Evolutionary conservation across 2,113 vertebrate genomes (phyloP).

Genomic region (Scytalopus superciliaris): DNA sequence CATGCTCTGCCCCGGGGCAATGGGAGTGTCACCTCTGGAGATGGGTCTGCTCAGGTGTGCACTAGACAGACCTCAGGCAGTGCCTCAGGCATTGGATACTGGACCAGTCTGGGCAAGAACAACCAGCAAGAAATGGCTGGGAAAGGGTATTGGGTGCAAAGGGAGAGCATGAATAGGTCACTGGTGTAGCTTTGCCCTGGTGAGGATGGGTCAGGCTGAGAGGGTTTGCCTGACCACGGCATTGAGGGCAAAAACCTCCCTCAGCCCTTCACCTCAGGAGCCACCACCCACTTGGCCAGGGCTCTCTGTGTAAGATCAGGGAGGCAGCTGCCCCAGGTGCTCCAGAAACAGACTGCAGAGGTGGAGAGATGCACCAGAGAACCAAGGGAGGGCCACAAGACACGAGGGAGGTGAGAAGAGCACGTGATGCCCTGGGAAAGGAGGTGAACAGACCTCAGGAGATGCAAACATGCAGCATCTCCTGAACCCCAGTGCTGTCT

Average conservation of each 20-base stretch:
- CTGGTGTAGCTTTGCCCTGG: not conserved
- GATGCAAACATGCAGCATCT: not conserved
- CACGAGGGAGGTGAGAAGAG: not conserved
- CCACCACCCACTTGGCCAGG: not conserved
- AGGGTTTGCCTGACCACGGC: not conserved
- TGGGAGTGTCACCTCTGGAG: accelerated
- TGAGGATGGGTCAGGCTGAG: not conserved
- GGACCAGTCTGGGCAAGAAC: not conserved
- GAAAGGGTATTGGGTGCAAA: not conserved
- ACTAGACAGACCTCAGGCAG: accelerated
- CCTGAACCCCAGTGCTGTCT: not conserved
- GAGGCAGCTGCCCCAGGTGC: not conserved
- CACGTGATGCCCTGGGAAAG: not conserved
- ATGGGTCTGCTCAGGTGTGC: not conserved
- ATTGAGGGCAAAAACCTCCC: not conserved
- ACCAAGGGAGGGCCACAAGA: not conserved
- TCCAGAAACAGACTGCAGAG: not conserved
- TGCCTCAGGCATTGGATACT: not conserved
- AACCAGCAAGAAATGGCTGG: not conserved
- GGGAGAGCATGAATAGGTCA: not conserved
- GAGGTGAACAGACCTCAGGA: not conserved
- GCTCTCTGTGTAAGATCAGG: not conserved
- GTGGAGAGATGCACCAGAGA: not conserved
- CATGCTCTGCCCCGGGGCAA: not conserved
- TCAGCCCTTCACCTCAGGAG: not conserved